Percentiles rank a stretch among this genome's conserved stretches.
Conservation (phyloP, 2,113 vertebrate species). For the Aramus guarauna region DNA sequence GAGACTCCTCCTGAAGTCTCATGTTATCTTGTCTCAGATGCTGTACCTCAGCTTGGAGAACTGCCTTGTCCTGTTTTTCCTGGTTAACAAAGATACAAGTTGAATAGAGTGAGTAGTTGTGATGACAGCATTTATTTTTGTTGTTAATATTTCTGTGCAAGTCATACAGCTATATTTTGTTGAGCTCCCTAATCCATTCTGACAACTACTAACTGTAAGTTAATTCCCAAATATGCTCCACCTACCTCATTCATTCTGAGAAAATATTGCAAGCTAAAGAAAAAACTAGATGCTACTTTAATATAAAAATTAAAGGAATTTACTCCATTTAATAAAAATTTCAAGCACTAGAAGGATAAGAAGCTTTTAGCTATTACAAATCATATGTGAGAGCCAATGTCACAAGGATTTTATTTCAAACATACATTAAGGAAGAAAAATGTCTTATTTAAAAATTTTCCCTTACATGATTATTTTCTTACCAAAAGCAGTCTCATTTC, state of each 20-base stretch:
- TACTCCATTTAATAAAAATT: background rate
- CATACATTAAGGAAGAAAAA: background rate
- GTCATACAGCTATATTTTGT: background rate
- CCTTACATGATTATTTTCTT: background rate
- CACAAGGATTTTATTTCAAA: background rate
- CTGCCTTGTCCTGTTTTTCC: conserved; percentile 98
- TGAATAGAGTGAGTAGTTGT: background rate
- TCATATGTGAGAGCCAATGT: background rate
- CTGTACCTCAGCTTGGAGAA: conserved; percentile 92
- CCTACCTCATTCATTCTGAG: background rate
- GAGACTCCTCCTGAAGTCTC: conserved; percentile 94
- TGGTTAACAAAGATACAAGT: conserved; percentile 52
- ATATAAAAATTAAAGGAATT: background rate
- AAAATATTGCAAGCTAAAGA: background rate
- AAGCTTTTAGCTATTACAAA: background rate
- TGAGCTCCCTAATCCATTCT: background rate
- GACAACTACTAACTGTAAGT: background rate
- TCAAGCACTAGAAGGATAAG: background rate
- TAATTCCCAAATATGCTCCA: background rate
- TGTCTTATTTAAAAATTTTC: background rate
- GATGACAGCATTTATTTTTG: background rate
- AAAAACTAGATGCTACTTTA: background rate
- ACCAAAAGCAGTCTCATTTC: background rate
- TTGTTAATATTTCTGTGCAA: background rate
- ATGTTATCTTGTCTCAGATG: conserved; percentile 95